These are phyloP conservation scores for Tipula vernalis DNA, from an alignment of 2,888 invertebrate species.

Conservation along the genomic window DNA sequence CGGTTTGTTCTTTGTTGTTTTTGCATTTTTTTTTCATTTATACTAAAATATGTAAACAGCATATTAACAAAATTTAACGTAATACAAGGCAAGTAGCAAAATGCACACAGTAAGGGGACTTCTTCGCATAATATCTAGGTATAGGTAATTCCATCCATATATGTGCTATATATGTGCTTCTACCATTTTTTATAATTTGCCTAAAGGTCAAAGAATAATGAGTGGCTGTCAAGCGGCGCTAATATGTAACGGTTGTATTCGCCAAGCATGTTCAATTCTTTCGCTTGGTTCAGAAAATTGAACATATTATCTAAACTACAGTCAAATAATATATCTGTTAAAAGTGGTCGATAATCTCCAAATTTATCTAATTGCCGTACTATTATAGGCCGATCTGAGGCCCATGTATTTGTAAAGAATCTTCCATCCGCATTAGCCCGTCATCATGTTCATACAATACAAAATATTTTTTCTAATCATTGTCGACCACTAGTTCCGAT, in stretches of 20 bases:
- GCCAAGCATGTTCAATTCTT: constrained; percentile 67
- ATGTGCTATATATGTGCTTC: too few species aligned
- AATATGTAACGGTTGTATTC: constrained; percentile 57
- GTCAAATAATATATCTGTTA: constrained; percentile 65
- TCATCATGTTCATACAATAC: constrained; percentile 73
- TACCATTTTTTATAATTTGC: too few species aligned
- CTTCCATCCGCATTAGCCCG: constrained; percentile 65
- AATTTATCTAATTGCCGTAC: constrained; percentile 48
- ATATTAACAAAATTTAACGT: too few species aligned
- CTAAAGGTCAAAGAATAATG: constrained; percentile 37
- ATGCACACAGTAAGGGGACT: too few species aligned
- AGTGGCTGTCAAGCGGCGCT: constrained; percentile 36
- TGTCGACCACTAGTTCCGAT: constrained; percentile 56
- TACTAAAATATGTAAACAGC: too few species aligned
- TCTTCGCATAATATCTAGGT: too few species aligned
- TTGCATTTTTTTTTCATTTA: too few species aligned
- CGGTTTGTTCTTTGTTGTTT: too few species aligned
- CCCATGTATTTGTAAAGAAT: constrained; percentile 59
- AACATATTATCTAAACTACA: constrained; percentile 53
- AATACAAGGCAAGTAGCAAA: too few species aligned
- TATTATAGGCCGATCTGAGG: constrained; percentile 53
- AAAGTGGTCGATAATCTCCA: constrained; percentile 45
- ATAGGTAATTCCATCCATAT: too few species aligned
- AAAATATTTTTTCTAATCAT: constrained; percentile 69
- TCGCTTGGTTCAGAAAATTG: constrained; percentile 57